Percentiles rank a stretch among this genome's conserved stretches.
Evolutionary conservation across 1,140 invertebrate species (phyloP).

Genomic region (Micrasema minimum): DNA sequence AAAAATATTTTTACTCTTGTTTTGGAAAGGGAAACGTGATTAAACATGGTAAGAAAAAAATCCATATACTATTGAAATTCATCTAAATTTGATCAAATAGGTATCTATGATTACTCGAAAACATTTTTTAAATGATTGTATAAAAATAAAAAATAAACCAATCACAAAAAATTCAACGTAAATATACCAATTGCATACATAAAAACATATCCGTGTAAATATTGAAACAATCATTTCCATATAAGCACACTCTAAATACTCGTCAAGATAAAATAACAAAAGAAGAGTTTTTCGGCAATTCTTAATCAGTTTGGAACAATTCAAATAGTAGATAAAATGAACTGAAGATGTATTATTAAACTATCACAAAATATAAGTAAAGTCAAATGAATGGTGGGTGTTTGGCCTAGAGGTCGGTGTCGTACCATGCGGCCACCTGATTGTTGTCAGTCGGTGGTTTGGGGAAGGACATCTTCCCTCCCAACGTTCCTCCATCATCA

Average conservation of each 20-base stretch:
- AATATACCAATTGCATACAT: slow-evolving; percentile 1
- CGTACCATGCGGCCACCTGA: slow-evolving; percentile 94
- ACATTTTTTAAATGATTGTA: slow-evolving; percentile 19
- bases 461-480: slow-evolving; percentile 83
- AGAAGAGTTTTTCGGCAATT: not conserved
- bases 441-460: slow-evolving; percentile 90
- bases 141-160: slow-evolving; percentile 34
- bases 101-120: slow-evolving; percentile 20
- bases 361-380: slow-evolving; percentile 51
- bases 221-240: slow-evolving; percentile 10
- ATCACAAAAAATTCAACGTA: slow-evolving; percentile 2
- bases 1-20: too few species aligned
- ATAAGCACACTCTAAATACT: slow-evolving; percentile 4
- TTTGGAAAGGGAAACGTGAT: slow-evolving; percentile 2
- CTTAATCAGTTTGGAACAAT: too few species aligned
- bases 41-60: slow-evolving; percentile 9
- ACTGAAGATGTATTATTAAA: slow-evolving; percentile 21
- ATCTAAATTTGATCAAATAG: slow-evolving; percentile 14
- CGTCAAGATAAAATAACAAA: slow-evolving; percentile 1
- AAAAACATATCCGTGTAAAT: not conserved
- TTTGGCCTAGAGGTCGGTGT: slow-evolving; percentile 86
- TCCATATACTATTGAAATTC: slow-evolving; percentile 2
- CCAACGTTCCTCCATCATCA: slow-evolving; percentile 81
- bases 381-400: slow-evolving; percentile 29
- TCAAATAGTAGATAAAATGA: too few species aligned